Evolutionary conservation across 2,113 vertebrate genomes (phyloP).

Genomic region (Corythornis madagascariensis): DNA sequence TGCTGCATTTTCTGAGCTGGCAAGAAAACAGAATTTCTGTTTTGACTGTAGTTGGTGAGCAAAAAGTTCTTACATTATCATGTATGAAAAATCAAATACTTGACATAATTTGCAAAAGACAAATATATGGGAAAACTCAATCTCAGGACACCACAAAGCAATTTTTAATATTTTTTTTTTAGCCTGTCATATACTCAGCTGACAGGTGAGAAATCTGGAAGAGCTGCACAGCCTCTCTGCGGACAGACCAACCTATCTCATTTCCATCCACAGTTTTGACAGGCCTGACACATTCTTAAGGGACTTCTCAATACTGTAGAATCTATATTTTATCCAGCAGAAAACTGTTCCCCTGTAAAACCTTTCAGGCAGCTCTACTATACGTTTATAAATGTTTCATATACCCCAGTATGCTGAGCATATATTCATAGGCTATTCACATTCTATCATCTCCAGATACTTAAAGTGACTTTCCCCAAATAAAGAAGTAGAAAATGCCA

Average conservation of each 20-base stretch:
- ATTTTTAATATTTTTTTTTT: neutral
- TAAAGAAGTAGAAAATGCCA: neutral
- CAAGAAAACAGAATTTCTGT: neutral
- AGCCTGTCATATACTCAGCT: neutral
- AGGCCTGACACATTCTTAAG: neutral
- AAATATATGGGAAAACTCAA: neutral
- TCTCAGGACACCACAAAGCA: neutral
- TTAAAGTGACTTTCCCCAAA: neutral
- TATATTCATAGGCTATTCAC: neutral
- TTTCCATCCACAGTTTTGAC: constrained; percentile 39
- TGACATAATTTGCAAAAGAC: neutral
- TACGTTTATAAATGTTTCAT: neutral
- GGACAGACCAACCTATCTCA: neutral
- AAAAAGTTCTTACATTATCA: neutral
- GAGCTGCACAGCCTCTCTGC: neutral
- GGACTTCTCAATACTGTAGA: neutral
- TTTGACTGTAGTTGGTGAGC: neutral
- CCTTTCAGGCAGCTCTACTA: neutral
- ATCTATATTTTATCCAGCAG: neutral
- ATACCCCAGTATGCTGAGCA: neutral
- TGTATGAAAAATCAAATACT: neutral
- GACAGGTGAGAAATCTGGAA: neutral
- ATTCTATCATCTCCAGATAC: neutral
- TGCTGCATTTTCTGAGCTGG: neutral
- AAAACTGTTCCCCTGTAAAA: constrained; percentile 18